Conservation (phyloP, 2,888 invertebrate genomes). For the Agrenia bidenticulata region DNA sequence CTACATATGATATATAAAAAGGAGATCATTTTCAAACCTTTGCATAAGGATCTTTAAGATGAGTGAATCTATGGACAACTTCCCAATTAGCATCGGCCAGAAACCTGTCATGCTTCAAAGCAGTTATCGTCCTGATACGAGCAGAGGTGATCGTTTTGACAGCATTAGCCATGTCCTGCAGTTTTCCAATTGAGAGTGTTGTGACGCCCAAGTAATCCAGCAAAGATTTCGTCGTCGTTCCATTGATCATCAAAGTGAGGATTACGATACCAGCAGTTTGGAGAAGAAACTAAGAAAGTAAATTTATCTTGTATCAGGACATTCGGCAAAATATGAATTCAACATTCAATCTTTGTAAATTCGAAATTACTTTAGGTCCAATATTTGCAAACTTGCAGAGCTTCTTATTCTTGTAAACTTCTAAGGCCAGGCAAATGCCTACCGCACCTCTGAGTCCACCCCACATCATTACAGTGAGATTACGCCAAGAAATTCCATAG, state of each 20-base stretch:
- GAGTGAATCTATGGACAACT: constrained; percentile 62
- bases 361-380: constrained; percentile 49
- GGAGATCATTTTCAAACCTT: constrained; percentile 50
- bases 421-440: constrained; percentile 64
- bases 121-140: constrained; percentile 61
- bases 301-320: not conserved
- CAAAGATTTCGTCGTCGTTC: constrained; percentile 61
- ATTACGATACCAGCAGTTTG: constrained; percentile 64
- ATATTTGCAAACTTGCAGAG: constrained; percentile 41
- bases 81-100: constrained; percentile 68
- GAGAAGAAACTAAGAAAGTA: constrained; percentile 60
- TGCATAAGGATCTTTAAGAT: constrained; percentile 64
- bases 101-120: constrained; percentile 66
- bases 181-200: constrained; percentile 61
- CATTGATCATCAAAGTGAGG: constrained; percentile 63
- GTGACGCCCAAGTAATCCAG: constrained; percentile 61
- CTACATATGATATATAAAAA: too few species aligned
- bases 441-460: constrained; percentile 64
- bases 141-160: constrained; percentile 60
- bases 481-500: constrained; percentile 64
- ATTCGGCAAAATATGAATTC: constrained; percentile 8
- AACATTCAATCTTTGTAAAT: too few species aligned
- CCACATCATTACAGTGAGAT: constrained; percentile 65
- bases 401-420: constrained; percentile 60
- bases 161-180: constrained; percentile 63